phyloP scores from a whole-genome alignment of 2,113 vertebrate genomes.

The Macquaria australasica region DNA sequence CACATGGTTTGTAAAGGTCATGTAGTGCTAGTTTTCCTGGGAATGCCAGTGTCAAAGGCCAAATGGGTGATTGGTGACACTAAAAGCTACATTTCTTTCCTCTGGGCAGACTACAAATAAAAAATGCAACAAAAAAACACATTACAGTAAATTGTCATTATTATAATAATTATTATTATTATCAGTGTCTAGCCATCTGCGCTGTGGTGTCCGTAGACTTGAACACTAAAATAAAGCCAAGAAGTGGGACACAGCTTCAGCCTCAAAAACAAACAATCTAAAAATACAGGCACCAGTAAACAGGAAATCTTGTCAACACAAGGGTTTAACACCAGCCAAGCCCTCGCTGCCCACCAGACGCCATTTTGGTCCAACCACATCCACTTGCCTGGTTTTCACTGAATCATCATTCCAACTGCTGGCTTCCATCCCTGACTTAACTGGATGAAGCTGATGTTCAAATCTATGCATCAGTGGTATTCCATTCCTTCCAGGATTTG shows the following conservation, averaged over 20 bases:
- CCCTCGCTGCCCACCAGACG: conserved; percentile 56
- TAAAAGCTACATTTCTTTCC: background rate
- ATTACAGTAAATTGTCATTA: background rate
- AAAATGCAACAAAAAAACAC: background rate
- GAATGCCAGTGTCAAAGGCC: conserved; percentile 11
- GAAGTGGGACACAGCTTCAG: conserved; percentile 36
- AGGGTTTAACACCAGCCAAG: conserved; percentile 57
- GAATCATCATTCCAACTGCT: background rate
- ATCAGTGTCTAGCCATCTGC: conserved; percentile 30
- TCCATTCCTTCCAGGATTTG: background rate
- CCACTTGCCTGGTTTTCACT: conserved; percentile 58
- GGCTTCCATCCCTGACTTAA: background rate
- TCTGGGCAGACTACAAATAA: background rate
- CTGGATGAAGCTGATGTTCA: background rate
- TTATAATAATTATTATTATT: background rate
- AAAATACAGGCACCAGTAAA: conserved; percentile 65
- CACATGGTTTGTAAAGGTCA: conserved; percentile 49
- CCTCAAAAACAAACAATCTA: conserved; percentile 60
- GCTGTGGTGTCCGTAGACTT: conserved; percentile 22
- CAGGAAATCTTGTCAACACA: conserved; percentile 72
- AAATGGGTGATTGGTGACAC: background rate
- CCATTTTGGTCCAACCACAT: conserved; percentile 75
- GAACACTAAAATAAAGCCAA: conserved; percentile 42
- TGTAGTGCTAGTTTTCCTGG: conserved; percentile 12
- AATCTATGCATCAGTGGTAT: background rate